Percentiles rank a stretch among this genome's conserved stretches.
Conservation (phyloP, 2,113 vertebrate genomes). For the Hoplias malabaricus region DNA sequence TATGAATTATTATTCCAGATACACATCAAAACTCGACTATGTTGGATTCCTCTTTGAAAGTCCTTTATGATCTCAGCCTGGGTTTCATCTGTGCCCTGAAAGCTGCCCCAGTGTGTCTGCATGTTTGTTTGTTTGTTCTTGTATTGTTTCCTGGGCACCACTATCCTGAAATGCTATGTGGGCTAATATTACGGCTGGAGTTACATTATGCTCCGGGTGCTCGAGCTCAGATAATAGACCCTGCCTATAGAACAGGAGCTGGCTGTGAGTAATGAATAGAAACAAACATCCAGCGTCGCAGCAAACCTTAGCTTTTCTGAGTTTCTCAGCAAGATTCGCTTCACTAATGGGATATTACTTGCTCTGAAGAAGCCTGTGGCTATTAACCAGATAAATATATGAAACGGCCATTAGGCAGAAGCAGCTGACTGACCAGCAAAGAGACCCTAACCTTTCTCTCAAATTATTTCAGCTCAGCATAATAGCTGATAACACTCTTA, state of each 20-base stretch:
- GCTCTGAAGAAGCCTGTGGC: background rate
- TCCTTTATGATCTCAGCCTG: background rate
- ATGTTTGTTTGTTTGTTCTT: background rate
- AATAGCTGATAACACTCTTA: background rate
- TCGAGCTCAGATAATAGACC: background rate
- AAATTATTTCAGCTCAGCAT: background rate
- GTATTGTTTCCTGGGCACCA: background rate
- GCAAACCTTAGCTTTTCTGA: background rate
- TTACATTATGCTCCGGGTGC: background rate
- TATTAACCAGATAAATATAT: background rate
- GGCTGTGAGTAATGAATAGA: conserved; percentile 18
- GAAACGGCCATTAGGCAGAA: background rate
- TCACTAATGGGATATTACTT: background rate
- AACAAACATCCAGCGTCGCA: background rate
- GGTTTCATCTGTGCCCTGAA: background rate
- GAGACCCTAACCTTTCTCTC: background rate
- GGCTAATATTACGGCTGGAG: background rate
- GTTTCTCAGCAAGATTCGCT: background rate
- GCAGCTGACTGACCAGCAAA: background rate
- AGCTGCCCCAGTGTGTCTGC: background rate
- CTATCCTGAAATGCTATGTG: background rate
- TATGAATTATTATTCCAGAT: background rate
- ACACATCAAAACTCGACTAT: background rate
- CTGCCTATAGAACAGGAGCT: background rate
- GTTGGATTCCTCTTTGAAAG: background rate